These are phyloP conservation scores for Drosophila bocki DNA, from an alignment of 1,140 invertebrate species.

Conservation along the genomic window DNA sequence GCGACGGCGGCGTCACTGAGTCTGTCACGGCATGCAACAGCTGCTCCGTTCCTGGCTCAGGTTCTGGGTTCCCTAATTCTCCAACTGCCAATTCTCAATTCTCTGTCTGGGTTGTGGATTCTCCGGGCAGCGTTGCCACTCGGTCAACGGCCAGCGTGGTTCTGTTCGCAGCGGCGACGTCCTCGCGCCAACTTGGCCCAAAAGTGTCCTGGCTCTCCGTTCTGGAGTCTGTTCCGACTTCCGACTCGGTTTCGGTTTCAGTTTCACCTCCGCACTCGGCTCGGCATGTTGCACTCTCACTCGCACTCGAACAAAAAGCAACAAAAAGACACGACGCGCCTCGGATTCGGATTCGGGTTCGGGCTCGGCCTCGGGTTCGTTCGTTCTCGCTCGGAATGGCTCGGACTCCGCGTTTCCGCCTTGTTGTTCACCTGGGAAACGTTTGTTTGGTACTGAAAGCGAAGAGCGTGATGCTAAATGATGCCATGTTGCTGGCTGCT, in stretches of 20 bases:
- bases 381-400: slow-evolving; percentile 12
- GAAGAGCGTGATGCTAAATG: slow-evolving; percentile 48
- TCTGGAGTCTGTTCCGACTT: slow-evolving; percentile 10
- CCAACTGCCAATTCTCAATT: slow-evolving; percentile 5
- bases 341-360: slow-evolving; percentile 14
- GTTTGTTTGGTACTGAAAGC: slow-evolving; percentile 60
- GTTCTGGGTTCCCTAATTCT: slow-evolving; percentile 4
- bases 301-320: slow-evolving; percentile 61
- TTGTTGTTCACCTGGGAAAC: slow-evolving; percentile 74
- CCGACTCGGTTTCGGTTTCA: slow-evolving; percentile 18
- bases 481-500: slow-evolving; percentile 44
- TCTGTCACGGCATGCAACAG: slow-evolving; percentile 75
- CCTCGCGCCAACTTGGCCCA: slow-evolving; percentile 54
- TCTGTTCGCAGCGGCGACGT: slow-evolving; percentile 54
- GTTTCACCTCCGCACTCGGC: slow-evolving; percentile 18
- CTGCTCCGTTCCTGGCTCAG: slow-evolving; percentile 45
- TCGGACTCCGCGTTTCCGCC: slow-evolving; percentile 18
- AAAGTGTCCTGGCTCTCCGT: slow-evolving; percentile 31
- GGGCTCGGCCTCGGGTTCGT: slow-evolving; percentile 4
- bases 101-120: background rate
- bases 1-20: slow-evolving; percentile 70
- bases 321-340: slow-evolving; percentile 45
- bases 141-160: slow-evolving; percentile 74
- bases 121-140: slow-evolving; percentile 66
- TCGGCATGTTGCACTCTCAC: slow-evolving; percentile 52